Evolutionary conservation across 2,888 invertebrate genomes (phyloP).

Genomic region (Mesoligia furuncula): DNA sequence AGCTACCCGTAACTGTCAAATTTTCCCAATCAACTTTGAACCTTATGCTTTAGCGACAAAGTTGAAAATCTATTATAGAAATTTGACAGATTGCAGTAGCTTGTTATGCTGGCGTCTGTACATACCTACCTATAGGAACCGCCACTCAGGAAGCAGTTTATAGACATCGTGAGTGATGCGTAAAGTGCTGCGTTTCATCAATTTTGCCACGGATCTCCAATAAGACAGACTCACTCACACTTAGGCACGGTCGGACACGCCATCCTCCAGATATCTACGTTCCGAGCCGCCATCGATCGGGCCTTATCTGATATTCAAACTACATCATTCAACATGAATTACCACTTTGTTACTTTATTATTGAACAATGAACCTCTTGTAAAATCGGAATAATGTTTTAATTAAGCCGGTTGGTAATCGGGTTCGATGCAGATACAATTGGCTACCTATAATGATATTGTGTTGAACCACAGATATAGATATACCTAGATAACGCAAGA

Average conservation of each 20-base stretch:
- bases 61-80: too few relatives aligned
- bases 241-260: constrained; percentile 48
- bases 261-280: constrained; percentile 52
- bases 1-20: too few relatives aligned
- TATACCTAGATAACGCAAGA: too few relatives aligned
- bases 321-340: constrained; percentile 67
- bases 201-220: constrained; percentile 11
- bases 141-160: background rate
- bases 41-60: too few relatives aligned
- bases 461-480: too few relatives aligned
- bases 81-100: too few relatives aligned
- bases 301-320: constrained; percentile 64
- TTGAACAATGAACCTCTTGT: constrained; percentile 45
- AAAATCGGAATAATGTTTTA: constrained; percentile 37
- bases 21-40: too few relatives aligned
- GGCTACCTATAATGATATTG: constrained; percentile 18
- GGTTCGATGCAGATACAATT: constrained; percentile 6
- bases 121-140: background rate
- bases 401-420: constrained; percentile 15
- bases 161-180: background rate
- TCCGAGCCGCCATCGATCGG: constrained; percentile 62
- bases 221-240: constrained; percentile 31
- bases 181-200: constrained; percentile 1
- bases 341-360: constrained; percentile 60
- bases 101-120: too few relatives aligned